Base-by-base conservation (phyloP, 1,140 invertebrate genomes). In the Lamellibrachia luymesi region DNA sequence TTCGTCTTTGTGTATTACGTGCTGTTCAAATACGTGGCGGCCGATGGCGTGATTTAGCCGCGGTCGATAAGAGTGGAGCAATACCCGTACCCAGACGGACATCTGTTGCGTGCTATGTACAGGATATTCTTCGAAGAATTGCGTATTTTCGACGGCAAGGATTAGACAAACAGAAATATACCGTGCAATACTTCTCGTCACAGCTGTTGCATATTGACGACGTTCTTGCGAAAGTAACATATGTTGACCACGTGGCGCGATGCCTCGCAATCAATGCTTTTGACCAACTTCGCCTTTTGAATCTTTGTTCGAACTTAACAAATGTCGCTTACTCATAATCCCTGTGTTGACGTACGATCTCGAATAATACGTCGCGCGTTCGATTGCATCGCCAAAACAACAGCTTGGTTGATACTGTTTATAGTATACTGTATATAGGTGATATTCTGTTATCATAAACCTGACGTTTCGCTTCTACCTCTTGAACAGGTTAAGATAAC, bases 231-330 rank as follows among this genome's bases (percentile, higher is more conserved):
- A 52, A 38, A 56, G 51, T 52, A 56, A 56, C 91, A 56, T 38
- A 92, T 64, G 91, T 51, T 80, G 56, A 64, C 50, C 38, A 93
- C 80, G 92, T 51, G 64, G 93, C 90, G 92, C 90, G 64, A 92
- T 10, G 91, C 92, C 90, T 56, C 90, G 80, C 56, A 92, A 92
- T 50, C 90, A 92, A 92, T 89, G 92, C 25, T 51, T 89, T 56
- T 56, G 52, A 13, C 6, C 64, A 80, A 80, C 64, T 80, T 80
- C 64, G 64, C 17, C 64, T 8, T 2, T 17, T 10, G 64, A 80
- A 22, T 80, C 64, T 80, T 80, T 80, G 64, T 80, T 80, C 25
- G 64, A 8, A 2, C 13, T 10, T 10, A 8, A 22, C 13, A 80
- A 80, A 80, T 22, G 2, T 80, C 25, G 13, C 17, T 10, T 4